Evolutionary conservation across 2,797 vertebrate genomes (phyloP).

Genomic region (Knipowitschia caucasica): DNA sequence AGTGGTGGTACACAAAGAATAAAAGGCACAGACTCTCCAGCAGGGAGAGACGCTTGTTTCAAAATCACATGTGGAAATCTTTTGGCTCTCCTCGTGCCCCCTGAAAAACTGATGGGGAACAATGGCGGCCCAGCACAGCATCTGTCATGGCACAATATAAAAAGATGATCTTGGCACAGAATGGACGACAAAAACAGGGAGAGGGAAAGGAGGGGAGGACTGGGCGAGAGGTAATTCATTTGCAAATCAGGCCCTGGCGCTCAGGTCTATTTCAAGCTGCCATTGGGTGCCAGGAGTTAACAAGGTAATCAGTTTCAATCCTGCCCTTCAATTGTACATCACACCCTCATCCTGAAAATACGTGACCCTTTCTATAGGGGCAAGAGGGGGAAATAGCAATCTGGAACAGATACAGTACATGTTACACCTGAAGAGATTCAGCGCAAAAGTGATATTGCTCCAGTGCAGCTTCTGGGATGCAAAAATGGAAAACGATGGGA

Average conservation of each 20-base stretch:
- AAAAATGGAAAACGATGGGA: too few species aligned
- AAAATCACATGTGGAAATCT: conserved; percentile 87
- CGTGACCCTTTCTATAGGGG: conserved; percentile 83
- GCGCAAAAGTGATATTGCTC: conserved; percentile 9
- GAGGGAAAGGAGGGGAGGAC: conserved; percentile 45
- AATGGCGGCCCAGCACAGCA: conserved; percentile 88
- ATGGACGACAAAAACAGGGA: conserved; percentile 73
- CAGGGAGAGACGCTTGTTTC: conserved; percentile 58
- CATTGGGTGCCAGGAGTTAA: conserved; percentile 98
- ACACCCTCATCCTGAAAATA: conserved; percentile 91
- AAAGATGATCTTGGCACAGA: conserved; percentile 97
- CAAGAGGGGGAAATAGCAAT: conserved; percentile 89
- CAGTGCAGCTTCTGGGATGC: neutral
- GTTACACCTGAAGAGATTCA: conserved; percentile 27
- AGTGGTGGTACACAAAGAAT: conserved; percentile 85
- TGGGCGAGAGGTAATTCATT: conserved; percentile 91
- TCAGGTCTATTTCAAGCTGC: conserved; percentile 91
- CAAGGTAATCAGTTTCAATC: conserved; percentile 99
- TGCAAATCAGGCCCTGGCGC: conserved; percentile 96
- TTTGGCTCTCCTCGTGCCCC: conserved; percentile 83
- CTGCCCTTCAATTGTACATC: conserved; percentile 93
- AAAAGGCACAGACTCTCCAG: conserved; percentile 76
- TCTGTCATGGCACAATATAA: conserved; percentile 99
- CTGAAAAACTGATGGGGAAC: conserved; percentile 84
- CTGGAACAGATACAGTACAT: conserved; percentile 62